A percentile compares a stretch with the other conserved stretches of the same genome.
phyloP scores from a whole-genome alignment of 2,888 invertebrate species.

The Nipponacmea schrenckii region DNA sequence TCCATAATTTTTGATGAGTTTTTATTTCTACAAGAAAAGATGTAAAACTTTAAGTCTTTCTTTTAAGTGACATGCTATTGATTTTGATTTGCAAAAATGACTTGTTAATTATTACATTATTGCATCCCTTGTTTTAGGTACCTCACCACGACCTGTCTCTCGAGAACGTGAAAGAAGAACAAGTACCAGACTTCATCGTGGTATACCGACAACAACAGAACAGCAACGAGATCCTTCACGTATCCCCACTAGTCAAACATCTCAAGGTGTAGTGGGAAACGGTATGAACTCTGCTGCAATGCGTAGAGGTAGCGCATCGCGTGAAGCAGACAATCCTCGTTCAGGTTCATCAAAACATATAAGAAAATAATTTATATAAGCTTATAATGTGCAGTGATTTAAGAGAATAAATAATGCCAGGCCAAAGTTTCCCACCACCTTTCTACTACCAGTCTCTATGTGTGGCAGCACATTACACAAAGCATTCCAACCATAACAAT shows the following conservation, averaged over 20 bases:
- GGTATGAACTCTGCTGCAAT: constrained; percentile 46
- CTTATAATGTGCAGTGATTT: too few species aligned
- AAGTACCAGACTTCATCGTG: constrained; percentile 62
- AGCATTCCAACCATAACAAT: too few species aligned
- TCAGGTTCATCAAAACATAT: constrained; percentile 56
- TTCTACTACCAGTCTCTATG: too few species aligned
- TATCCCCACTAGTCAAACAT: constrained; percentile 54
- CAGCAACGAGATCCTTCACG: constrained; percentile 51
- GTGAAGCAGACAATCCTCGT: constrained; percentile 54
- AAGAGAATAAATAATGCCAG: too few species aligned
- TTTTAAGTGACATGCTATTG: too few species aligned
- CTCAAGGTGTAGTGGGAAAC: constrained; percentile 47
- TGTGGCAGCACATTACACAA: too few species aligned
- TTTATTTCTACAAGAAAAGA: too few species aligned
- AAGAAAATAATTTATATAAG: constrained; percentile 46
- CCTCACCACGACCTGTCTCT: constrained; percentile 62
- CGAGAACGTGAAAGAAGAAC: constrained; percentile 62
- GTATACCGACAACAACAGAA: constrained; percentile 58
- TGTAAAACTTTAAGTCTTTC: too few species aligned
- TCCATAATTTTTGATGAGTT: too few species aligned
- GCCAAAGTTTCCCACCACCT: too few species aligned
- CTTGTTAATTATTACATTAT: too few species aligned
- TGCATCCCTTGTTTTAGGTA: constrained; percentile 41
- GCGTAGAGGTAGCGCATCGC: constrained; percentile 61
- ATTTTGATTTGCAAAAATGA: too few species aligned